A percentile compares a stretch with the other conserved stretches of the same genome.
Evolutionary conservation across 1,140 invertebrate species (phyloP).

Genomic region (Mercenaria mercenaria): DNA sequence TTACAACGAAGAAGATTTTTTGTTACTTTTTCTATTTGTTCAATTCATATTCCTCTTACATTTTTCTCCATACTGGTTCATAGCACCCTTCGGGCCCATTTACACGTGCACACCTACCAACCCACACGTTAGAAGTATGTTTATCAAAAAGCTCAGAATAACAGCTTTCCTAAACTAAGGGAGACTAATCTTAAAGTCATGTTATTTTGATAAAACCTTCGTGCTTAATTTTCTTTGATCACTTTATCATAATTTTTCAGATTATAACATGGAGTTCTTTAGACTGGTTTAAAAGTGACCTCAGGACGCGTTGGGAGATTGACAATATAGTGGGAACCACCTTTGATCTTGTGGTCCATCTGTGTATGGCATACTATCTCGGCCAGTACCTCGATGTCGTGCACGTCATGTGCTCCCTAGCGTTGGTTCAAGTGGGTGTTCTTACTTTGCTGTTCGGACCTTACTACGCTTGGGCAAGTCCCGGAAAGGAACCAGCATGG

Average conservation of each 20-base stretch:
- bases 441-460: constrained; percentile 74
- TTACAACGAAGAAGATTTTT: too few relatives aligned
- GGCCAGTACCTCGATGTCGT: constrained; percentile 68
- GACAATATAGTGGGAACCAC: constrained; percentile 78
- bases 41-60: too few relatives aligned
- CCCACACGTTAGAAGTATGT: too few relatives aligned
- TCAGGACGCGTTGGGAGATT: constrained; percentile 68
- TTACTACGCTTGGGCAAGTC: constrained; percentile 78
- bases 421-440: constrained; percentile 62
- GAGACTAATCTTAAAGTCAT: too few relatives aligned
- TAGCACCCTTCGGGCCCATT: too few relatives aligned
- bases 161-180: too few relatives aligned
- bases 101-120: too few relatives aligned
- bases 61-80: too few relatives aligned
- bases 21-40: too few relatives aligned
- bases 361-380: constrained; percentile 73
- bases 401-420: constrained; percentile 68
- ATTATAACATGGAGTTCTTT: constrained; percentile 83
- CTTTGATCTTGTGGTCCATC: constrained; percentile 79
- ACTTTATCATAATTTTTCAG: constrained; percentile 70
- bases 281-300: constrained; percentile 75
- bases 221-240: too few relatives aligned
- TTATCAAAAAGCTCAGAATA: too few relatives aligned
- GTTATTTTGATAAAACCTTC: too few relatives aligned
- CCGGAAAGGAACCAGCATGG: constrained; percentile 75